Conservation (phyloP, 2,888 invertebrate species). For the Lepas anatifera region DNA sequence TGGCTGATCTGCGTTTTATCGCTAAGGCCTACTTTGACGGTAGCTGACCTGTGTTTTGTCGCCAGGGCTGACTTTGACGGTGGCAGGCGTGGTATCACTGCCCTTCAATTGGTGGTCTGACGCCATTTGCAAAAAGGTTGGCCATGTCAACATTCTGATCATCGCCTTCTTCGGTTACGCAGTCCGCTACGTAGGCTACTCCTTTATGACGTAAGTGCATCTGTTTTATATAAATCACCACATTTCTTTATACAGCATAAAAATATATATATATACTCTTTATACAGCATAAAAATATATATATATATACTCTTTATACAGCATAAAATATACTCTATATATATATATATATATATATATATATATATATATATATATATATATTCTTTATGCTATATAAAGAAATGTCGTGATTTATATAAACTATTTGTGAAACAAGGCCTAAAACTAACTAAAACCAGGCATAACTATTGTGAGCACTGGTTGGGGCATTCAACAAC, state of each 20-base stretch:
- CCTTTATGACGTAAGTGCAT: conserved; percentile 58
- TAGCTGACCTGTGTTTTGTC: neutral
- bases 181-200: conserved; percentile 50
- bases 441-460: too few relatives aligned
- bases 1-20: conserved; percentile 71
- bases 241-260: too few relatives aligned
- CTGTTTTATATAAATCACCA: too few relatives aligned
- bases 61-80: conserved; percentile 65
- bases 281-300: too few relatives aligned
- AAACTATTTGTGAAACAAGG: too few relatives aligned
- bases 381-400: too few relatives aligned
- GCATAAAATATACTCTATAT: conserved; percentile 32
- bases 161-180: conserved; percentile 75
- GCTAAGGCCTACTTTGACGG: too few relatives aligned
- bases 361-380: conserved; percentile 2
- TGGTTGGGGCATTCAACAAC: too few relatives aligned
- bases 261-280: too few relatives aligned
- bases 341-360: neutral
- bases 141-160: conserved; percentile 70
- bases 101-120: conserved; percentile 76
- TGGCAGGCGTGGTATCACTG: conserved; percentile 68
- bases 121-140: conserved; percentile 63
- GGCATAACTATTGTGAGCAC: too few relatives aligned
- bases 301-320: too few relatives aligned
- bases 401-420: too few relatives aligned